Conservation (phyloP, 1,140 invertebrate genomes). For the Euura saliciscinereae region DNA sequence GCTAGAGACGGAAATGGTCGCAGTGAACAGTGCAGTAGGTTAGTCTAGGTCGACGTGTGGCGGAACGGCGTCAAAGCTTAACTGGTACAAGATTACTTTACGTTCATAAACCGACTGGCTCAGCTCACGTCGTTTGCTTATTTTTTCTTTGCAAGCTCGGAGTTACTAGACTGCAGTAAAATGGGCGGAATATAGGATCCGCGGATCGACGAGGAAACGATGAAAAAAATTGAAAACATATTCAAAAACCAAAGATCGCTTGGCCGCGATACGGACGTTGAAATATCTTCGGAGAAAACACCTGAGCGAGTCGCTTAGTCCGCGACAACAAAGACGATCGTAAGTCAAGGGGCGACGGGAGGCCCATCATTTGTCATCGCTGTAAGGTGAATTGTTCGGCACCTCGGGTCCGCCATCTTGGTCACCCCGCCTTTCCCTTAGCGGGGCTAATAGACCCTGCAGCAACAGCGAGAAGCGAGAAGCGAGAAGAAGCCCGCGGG, state of each 20-base stretch:
- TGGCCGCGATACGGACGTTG: not conserved
- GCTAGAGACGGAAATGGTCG: not conserved
- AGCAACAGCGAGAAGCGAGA: constrained; percentile 6
- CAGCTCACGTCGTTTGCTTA: not conserved
- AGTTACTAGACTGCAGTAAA: too few relatives aligned
- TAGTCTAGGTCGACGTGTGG: not conserved
- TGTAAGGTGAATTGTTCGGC: constrained; percentile 32
- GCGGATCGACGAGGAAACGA: not conserved
- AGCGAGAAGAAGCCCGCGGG: not conserved
- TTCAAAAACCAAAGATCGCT: not conserved
- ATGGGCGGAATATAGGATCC: too few relatives aligned
- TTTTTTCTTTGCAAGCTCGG: not conserved
- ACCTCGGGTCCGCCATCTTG: constrained; percentile 29
- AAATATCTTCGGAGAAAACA: constrained; percentile 29
- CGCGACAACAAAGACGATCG: constrained; percentile 27
- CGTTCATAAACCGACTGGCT: not conserved
- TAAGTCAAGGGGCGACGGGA: constrained; percentile 30
- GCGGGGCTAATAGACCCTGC: constrained; percentile 35
- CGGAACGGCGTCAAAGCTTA: constrained; percentile 1
- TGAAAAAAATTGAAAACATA: not conserved
- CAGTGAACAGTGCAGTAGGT: not conserved
- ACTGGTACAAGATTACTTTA: not conserved
- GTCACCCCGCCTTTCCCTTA: constrained; percentile 21
- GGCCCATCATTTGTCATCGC: constrained; percentile 37
- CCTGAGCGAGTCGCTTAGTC: constrained; percentile 24